Evolutionary conservation across 2,888 invertebrate species (phyloP), one percentile per base, ranked within the genome.

Genomic region (Cecidostiba fungosa): DNA sequence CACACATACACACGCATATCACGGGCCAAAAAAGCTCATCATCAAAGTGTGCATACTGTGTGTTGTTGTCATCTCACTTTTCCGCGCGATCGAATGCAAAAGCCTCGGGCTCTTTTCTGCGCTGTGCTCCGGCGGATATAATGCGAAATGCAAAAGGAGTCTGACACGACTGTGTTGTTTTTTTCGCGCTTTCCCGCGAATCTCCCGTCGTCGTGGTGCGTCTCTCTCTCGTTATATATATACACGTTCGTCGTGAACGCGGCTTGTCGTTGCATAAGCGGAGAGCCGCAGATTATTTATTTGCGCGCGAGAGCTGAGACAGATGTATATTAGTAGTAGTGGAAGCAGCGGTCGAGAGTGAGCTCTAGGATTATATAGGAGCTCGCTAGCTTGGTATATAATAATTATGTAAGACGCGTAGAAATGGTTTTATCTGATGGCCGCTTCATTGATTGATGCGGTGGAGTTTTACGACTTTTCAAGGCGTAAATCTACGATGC

Each of bases 101-200:
- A 32, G 47, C 78, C 78, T 77, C 78, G 47, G 29, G 78, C 66
- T 69, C n/a, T 79, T 10, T 12, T 10, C 23, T 16, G 77, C 26
- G 14, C 19, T 0, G 19, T 2, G 54, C 54, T 54, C 59, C 23
- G 26, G 87, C 86, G 88, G 88, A 87, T 89, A 26, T 66, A 89
- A 89, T 89, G 88, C 86, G 88, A 89, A 89, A 89, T 88, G 89
- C 89, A 89, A 90, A n/a, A 90, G 89, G 85, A 59, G 78, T 62
- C 50, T 59, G 19, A 19, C 50, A 5, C 50, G 3, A 3, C 16
- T 3, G 19, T 19, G 50, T 50, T 62, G 23, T 0, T 66, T 69
- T 69, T 70, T 39, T 70, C 70, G 70, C 70, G 70, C 36, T 70
- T 70, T 70, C n/a, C 10, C 70, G 70, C 16, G 6, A 16, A 16